phyloP scores from a whole-genome alignment of 2,888 invertebrate genomes.

The Protula sp. region DNA sequence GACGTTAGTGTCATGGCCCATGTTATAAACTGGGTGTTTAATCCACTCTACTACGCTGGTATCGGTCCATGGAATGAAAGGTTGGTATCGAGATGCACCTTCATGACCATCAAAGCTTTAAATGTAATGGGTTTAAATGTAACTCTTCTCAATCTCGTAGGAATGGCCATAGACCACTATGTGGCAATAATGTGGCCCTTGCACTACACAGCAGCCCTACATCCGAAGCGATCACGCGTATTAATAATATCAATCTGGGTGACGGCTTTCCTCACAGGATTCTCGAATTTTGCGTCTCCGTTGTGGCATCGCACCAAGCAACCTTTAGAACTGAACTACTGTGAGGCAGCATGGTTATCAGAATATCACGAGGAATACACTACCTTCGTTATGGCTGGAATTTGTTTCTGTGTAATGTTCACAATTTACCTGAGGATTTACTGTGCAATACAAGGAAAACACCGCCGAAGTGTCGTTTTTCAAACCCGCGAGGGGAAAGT shows the following conservation, averaged over 20 bases:
- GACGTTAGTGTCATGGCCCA: conserved; percentile 30
- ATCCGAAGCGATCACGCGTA: conserved; percentile 21
- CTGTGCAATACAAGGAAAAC: conserved; percentile 21
- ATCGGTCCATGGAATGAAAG: conserved; percentile 11
- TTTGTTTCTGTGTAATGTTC: conserved; percentile 27
- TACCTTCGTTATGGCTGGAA: conserved; percentile 25
- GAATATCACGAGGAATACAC: conserved; percentile 32
- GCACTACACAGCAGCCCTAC: conserved; percentile 27
- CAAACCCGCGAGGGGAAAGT: no score
- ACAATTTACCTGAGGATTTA: conserved; percentile 32
- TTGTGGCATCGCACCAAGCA: conserved; percentile 9
- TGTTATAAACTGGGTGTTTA: conserved; percentile 29
- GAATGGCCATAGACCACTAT: conserved; percentile 39
- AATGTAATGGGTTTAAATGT: conserved; percentile 32
- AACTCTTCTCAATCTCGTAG: conserved; percentile 31
- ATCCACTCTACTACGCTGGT: conserved; percentile 6
- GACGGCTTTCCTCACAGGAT: conserved; percentile 28
- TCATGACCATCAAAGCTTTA: conserved; percentile 27
- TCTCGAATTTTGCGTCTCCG: conserved; percentile 22
- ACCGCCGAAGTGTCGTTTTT: neutral
- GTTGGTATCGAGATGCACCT: conserved; percentile 26
- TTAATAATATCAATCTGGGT: conserved; percentile 31
- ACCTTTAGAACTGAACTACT: conserved; percentile 27
- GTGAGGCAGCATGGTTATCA: conserved; percentile 30
- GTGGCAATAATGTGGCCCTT: conserved; percentile 34